phyloP scores from a whole-genome alignment of 2,888 invertebrate species.

The Buathra laborator region DNA sequence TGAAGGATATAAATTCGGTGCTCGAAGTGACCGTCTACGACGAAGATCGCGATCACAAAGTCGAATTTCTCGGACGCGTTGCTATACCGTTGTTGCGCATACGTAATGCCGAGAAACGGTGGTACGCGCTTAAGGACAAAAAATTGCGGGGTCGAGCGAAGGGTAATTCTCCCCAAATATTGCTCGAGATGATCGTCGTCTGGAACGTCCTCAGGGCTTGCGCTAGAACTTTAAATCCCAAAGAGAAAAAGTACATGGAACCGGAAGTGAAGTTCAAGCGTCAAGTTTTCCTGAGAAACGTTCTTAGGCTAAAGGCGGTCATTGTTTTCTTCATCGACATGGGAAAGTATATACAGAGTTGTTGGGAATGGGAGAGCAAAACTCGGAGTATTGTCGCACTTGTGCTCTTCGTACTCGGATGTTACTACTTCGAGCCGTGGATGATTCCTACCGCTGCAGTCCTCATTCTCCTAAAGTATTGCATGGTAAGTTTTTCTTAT shows the following conservation, averaged over 20 bases:
- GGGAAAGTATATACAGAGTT: conserved; percentile 97
- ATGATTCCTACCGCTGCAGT: conserved; percentile 95
- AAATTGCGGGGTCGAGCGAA: conserved; percentile 96
- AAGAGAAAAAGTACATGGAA: conserved; percentile 97
- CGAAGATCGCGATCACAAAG: conserved; percentile 99
- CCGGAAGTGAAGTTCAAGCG: conserved; percentile 98
- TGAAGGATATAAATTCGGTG: conserved; percentile 98
- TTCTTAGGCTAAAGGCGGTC: conserved; percentile 95
- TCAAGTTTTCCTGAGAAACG: conserved; percentile 96
- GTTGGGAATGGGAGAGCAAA: conserved; percentile 98
- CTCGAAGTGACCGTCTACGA: conserved; percentile 98
- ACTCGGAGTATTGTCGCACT: conserved; percentile 94
- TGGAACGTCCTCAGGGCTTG: conserved; percentile 98
- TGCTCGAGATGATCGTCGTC: conserved; percentile 95
- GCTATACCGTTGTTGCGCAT: conserved; percentile 95
- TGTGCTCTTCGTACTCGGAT: conserved; percentile 93
- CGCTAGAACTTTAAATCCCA: conserved; percentile 96
- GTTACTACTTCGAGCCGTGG: conserved; percentile 98
- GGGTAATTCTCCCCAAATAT: conserved; percentile 95
- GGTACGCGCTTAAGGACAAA: conserved; percentile 98
- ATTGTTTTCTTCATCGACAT: conserved; percentile 95
- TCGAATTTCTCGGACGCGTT: conserved; percentile 98
- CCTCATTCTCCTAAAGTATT: conserved; percentile 92
- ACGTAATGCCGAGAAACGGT: conserved; percentile 95
- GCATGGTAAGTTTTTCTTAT: conserved; percentile 86